These are phyloP conservation scores for Gouania willdenowi DNA, from an alignment of 2,797 vertebrate genomes.

Conservation along the genomic window DNA sequence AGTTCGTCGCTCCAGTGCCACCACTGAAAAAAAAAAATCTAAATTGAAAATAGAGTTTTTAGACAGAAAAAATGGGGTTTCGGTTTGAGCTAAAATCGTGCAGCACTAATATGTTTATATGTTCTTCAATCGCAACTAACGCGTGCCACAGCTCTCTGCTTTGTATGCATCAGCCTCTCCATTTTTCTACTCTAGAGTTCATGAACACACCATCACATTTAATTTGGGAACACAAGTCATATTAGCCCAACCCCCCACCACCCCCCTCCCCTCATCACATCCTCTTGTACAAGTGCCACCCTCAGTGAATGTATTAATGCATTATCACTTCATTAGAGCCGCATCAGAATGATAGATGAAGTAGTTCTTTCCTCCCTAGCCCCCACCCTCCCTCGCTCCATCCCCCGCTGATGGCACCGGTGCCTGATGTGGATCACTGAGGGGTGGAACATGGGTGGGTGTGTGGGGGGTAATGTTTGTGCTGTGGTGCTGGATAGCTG, in stretches of 20 bases:
- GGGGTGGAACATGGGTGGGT: background rate
- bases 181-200: background rate
- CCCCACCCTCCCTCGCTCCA: background rate
- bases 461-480: background rate
- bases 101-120: no score
- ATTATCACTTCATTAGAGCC: constrained; percentile 45
- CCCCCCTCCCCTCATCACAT: constrained; percentile 1
- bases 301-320: constrained; percentile 29
- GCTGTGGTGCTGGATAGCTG: constrained; percentile 4
- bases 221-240: background rate
- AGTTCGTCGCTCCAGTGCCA: no score
- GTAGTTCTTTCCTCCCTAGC: constrained; percentile 7
- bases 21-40: no score
- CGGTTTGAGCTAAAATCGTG: no score
- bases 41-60: no score
- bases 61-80: no score
- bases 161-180: background rate
- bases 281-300: constrained; percentile 2
- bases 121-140: no score
- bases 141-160: background rate
- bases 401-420: background rate
- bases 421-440: constrained; percentile 12
- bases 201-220: background rate
- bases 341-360: constrained; percentile 45
- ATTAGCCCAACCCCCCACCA: no score